Evolutionary conservation across 2,797 vertebrate species (phyloP).

Genomic region (Coccyzus lansbergi): DNA sequence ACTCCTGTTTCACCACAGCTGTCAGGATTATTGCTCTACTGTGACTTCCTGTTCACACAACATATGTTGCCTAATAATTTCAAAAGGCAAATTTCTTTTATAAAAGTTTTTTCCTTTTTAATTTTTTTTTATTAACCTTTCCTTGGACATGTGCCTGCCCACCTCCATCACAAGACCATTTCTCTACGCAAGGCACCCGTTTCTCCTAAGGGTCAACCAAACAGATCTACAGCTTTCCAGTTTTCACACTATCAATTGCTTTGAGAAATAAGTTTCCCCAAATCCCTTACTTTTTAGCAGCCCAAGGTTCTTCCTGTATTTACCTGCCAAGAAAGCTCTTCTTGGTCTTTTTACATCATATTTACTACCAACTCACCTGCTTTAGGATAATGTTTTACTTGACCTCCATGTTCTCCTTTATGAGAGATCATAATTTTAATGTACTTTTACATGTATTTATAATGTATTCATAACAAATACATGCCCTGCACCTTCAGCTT

Average conservation of each 20-base stretch:
- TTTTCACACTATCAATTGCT: background rate
- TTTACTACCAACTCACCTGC: background rate
- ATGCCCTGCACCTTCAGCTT: background rate
- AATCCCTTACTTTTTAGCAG: background rate
- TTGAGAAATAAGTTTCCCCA: background rate
- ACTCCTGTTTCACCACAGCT: slow-evolving; percentile 71
- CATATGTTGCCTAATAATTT: slow-evolving; percentile 74
- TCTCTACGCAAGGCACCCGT: background rate
- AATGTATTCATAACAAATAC: background rate
- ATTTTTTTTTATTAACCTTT: slow-evolving; percentile 10
- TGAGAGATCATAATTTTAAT: background rate
- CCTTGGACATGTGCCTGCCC: slow-evolving; percentile 38
- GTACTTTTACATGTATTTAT: background rate
- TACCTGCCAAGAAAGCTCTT: background rate
- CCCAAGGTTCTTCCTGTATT: background rate
- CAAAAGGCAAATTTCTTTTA: slow-evolving; percentile 64
- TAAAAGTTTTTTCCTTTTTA: background rate
- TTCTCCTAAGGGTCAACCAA: background rate
- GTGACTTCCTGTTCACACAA: slow-evolving; percentile 75
- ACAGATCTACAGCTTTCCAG: background rate
- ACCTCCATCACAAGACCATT: background rate
- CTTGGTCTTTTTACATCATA: background rate
- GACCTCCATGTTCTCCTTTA: background rate
- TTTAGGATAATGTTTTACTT: background rate
- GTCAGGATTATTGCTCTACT: slow-evolving; percentile 74